Evolutionary conservation across 2,797 vertebrate species (phyloP).

Genomic region (Arnoldichthys spilopterus): DNA sequence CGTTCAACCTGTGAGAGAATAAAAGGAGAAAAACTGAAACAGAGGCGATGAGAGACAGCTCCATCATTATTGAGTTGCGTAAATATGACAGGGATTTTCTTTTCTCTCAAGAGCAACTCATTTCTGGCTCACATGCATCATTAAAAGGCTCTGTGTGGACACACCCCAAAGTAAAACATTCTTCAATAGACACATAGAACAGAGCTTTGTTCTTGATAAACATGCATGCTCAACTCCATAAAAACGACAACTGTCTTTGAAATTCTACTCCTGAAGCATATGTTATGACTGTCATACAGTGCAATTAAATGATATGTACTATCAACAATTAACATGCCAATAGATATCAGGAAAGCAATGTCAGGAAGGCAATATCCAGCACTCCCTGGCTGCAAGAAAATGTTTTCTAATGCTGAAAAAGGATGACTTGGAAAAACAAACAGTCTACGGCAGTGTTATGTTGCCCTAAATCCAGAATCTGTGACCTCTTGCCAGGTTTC

Average conservation of each 20-base stretch:
- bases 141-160: conserved; percentile 56
- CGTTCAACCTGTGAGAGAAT: conserved; percentile 44
- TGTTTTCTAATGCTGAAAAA: conserved; percentile 4
- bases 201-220: conserved; percentile 52
- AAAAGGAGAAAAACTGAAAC: conserved; percentile 37
- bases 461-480: conserved; percentile 26
- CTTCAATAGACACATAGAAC: conserved; percentile 44
- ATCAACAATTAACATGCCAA: conserved; percentile 16
- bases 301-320: conserved; percentile 42
- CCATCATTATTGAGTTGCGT: conserved; percentile 50
- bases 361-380: not conserved
- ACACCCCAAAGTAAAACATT: conserved; percentile 65
- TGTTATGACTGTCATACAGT: conserved; percentile 28
- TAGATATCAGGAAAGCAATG: not conserved
- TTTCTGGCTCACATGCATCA: conserved; percentile 54
- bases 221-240: conserved; percentile 33
- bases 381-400: not conserved
- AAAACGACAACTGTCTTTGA: conserved; percentile 32
- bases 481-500: conserved; percentile 7
- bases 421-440: conserved; percentile 25
- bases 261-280: conserved; percentile 10
- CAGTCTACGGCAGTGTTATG: not conserved
- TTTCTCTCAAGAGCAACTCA: conserved; percentile 54
- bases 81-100: conserved; percentile 59
- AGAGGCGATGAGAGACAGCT: conserved; percentile 52